Evolutionary conservation across 2,888 invertebrate genomes (phyloP), one percentile per base, ranked within the genome.

Genomic region (Sesia bembeciformis): DNA sequence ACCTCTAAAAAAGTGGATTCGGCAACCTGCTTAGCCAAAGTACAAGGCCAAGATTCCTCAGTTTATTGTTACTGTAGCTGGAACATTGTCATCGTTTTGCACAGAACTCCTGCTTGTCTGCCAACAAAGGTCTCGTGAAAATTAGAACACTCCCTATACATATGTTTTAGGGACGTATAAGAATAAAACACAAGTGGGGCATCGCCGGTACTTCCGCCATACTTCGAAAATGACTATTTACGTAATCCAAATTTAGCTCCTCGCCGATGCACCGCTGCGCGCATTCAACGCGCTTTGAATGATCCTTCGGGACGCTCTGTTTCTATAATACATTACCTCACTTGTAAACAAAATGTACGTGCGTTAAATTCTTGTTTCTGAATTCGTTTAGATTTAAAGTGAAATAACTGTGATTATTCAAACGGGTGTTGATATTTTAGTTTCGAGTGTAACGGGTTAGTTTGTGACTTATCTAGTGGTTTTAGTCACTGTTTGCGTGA

Each of bases 141-240:
- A 43, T 43, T n/a, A 43, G 3, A 46, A 46, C 46, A 46, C 5
- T 8, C 46, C 46, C 23, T 46, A 46, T n/a, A 46, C n/a, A 46
- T 7, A 38, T 38, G 50, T 50, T 50, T 50, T 6, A 6, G 38
- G 50, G 38, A 7, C 39, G 50, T 50, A 50, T 50, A 39, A 7
- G 50, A 50, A 42, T 42, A 42, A 5, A 7, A 50, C 39, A 52
- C 52, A 50, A 52, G 54, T 56, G 53, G 51, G 39, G 51, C 55
- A 49, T 56, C 60, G 60, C 56, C 57, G 52, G 40, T 62, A 62
- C 68, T 70, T 69, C 69, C 70, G 66, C 62, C 62, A 61, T 63
- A 62, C 59, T 60, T 60, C 62, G 63, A 59, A 68, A 70, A 65
- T 60, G 59, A 59, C 65, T 69, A 68, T 70, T 67, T 65, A 57